Evolutionary conservation across 2,888 invertebrate species (phyloP), one percentile per base, ranked within the genome.

Genomic region (Cataglyphis cursor): DNA sequence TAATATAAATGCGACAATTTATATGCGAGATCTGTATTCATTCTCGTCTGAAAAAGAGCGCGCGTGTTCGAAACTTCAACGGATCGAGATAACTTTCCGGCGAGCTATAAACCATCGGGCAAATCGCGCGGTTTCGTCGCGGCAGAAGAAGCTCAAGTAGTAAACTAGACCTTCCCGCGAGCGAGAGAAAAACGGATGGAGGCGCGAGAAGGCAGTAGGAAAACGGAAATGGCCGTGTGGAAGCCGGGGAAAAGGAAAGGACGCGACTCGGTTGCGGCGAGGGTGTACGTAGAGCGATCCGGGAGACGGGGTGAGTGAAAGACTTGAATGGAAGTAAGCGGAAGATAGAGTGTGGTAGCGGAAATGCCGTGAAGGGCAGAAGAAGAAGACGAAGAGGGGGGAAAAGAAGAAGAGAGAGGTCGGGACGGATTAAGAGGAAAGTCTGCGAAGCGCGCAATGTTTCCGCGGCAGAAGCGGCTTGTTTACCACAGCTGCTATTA

Each of bases 401-500:
- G 10, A 35, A 35, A 31, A 35, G 70, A 68, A n/a, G 10, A 12
- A 21, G 81, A 81, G 83, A 15, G 84, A n/a, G 64, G 70, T 54
- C 57, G 64, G 59, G 57, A 51, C 38, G 84, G 66, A 86, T 78
- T 88, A 86, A 87, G 91, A 86, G 81, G 83, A 88, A 90, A 88
- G 89, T 88, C 87, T 83, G 85, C 64, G 76, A 75, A 81, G 87
- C 85, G 86, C 85, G 80, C 83, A 86, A 89, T 89, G 92, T 90
- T 92, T 90, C 92, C 88, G 89, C 76, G 88, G 87, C 85, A 88
- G 90, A 91, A 91, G 91, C 92, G 90, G 90, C 91, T 91, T 93
- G 94, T 93, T 93, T 93, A 93, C 91, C 91, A 85, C 90, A 88
- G 89, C 87, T 86, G 90, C 92, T 93, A 93, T 93, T 93, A 93